These are phyloP conservation scores for Drosophila trichaetosa DNA, from an alignment of 2,888 invertebrate species.

Conservation along the genomic window DNA sequence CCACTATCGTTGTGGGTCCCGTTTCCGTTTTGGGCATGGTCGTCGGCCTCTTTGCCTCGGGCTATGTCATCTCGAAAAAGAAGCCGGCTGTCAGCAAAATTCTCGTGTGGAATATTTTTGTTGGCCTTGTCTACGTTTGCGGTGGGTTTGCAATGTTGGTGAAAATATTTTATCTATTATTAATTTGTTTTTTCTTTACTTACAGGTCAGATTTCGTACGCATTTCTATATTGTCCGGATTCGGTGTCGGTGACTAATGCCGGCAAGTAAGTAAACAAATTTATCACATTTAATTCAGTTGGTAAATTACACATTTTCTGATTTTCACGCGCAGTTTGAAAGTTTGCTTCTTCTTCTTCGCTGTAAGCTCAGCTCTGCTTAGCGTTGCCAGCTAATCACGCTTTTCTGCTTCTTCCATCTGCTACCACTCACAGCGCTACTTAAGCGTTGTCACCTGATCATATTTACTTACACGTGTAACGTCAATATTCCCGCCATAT, in stretches of 20 bases:
- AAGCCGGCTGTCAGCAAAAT: conserved; percentile 87
- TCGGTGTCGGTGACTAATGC: conserved; percentile 70
- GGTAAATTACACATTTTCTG: neutral
- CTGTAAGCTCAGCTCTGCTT: conserved; percentile 8
- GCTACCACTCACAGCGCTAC: neutral
- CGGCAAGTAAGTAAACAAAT: conserved; percentile 48
- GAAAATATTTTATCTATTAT: too few relatives aligned
- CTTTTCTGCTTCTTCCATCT: neutral
- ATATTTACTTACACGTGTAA: neutral
- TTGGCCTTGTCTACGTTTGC: conserved; percentile 86
- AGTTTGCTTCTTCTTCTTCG: neutral
- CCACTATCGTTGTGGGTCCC: conserved; percentile 89
- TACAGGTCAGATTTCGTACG: conserved; percentile 86
- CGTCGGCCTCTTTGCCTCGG: conserved; percentile 87
- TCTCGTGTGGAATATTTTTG: conserved; percentile 88
- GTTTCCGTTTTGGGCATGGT: conserved; percentile 87
- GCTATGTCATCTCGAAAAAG: conserved; percentile 87
- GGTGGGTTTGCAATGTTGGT: conserved; percentile 21
- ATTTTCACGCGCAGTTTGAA: neutral
- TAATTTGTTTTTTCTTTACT: neutral
- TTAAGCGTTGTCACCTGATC: neutral
- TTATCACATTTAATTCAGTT: neutral
- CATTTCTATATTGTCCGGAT: conserved; percentile 86
- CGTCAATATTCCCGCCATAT: neutral
- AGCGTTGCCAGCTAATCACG: conserved; percentile 8